Base-by-base conservation (phyloP, 2,888 invertebrate genomes). In the Spilosoma lubricipeda region DNA sequence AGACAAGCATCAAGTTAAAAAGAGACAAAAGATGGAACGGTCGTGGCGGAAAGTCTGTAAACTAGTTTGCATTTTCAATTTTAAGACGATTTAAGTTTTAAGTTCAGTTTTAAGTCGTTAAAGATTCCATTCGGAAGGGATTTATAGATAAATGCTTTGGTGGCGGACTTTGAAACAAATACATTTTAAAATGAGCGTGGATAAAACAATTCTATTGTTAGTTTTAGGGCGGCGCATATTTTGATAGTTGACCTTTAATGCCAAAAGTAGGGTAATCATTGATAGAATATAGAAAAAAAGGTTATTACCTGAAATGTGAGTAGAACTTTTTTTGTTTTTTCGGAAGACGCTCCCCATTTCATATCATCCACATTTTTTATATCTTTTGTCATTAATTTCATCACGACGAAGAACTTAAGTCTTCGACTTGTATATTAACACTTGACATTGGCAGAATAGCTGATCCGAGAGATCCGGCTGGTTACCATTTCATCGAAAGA, bases 61-160 rank as follows among this genome's bases (percentile, higher is more conserved):
- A 93, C 90, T 93, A 92, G 92, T 93, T 93, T 93, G 91, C 93
- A 92, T 93, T 93, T 93, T 93, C 93, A 93, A 93, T 93, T 93
- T 93, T 93, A 92, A 93, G 92, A 90, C 91, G 91, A 92, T 93
- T 92, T 91, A 93, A 93, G 92, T 93, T 93, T 92, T 90, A 91
- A 93, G 91, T 91, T 90, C 88, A 85, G 86, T 90, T 89, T 63
- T 88, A 89, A 90, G 88, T 90, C 89, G 89, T 90, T 89, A 88
- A 89, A 90, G 90, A 90, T 92, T 91, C 87, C 88, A 85, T 88
- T 91, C 78, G 84, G 87, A 88, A 86, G 80, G 88, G 89, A 90
- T 91, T 92, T 91, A 86, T 87, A 86, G 86, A 89, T 86, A 91
- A 90, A 85, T 87, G 88, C 88, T 89, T 85, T 83, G 39, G 63